Evolutionary conservation across 2,888 invertebrate genomes (phyloP).

Genomic region (Oscheius myriophilus): DNA sequence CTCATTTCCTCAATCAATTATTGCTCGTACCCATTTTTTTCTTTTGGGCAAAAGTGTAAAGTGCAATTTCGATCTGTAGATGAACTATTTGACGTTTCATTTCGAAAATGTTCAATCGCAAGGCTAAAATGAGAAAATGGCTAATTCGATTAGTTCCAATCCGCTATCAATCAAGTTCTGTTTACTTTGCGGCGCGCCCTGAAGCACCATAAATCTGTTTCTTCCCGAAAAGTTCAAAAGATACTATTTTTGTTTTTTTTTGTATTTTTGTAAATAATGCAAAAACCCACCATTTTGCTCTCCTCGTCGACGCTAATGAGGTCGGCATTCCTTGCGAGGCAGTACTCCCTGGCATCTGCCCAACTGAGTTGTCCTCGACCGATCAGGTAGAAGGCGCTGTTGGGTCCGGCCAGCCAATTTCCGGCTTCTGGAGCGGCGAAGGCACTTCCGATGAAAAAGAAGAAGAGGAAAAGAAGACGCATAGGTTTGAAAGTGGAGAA

Average conservation of each 20-base stretch:
- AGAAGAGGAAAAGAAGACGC: neutral
- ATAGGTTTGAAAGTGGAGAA: slow-evolving; percentile 14
- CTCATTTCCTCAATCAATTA: too few relatives aligned
- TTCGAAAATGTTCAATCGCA: too few relatives aligned
- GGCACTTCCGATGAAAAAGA: neutral
- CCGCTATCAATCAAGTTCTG: neutral
- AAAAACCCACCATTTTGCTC: neutral
- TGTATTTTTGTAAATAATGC: too few relatives aligned
- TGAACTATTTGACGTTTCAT: too few relatives aligned
- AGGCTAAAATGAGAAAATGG: too few relatives aligned
- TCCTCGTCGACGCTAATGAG: slow-evolving; percentile 11
- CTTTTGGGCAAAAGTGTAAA: too few relatives aligned
- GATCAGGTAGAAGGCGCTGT: slow-evolving; percentile 14
- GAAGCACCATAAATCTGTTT: too few relatives aligned
- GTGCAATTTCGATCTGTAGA: too few relatives aligned
- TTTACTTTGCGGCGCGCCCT: neutral
- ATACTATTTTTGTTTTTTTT: too few relatives aligned
- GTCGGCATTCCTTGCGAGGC: slow-evolving; percentile 23
- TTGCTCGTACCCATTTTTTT: too few relatives aligned
- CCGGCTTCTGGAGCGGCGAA: slow-evolving; percentile 2
- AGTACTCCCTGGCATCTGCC: slow-evolving; percentile 28
- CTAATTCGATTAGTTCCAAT: too few relatives aligned
- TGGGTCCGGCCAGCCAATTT: slow-evolving; percentile 25
- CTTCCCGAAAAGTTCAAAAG: too few relatives aligned
- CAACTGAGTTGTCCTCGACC: slow-evolving; percentile 14